Percentiles rank a stretch among this genome's conserved stretches.
Evolutionary conservation across 2,797 vertebrate genomes (phyloP).

Genomic region (Sebastes cheni): DNA sequence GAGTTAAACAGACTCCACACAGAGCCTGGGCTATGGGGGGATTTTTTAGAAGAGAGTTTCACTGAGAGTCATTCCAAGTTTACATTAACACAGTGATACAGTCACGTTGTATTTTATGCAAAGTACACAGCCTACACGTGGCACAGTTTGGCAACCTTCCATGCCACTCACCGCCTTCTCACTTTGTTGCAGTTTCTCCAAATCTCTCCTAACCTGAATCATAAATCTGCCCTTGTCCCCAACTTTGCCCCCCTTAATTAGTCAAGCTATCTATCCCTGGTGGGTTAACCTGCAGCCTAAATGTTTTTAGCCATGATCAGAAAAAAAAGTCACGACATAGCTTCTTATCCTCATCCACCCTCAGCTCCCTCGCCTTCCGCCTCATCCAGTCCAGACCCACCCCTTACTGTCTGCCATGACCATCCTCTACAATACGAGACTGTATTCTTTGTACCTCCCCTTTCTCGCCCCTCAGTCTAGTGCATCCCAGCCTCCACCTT

Average conservation of each 20-base stretch:
- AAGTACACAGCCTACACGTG: slow-evolving; percentile 50
- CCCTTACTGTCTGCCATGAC: slow-evolving; percentile 78
- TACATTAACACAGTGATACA: slow-evolving; percentile 10
- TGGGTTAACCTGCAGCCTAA: background rate
- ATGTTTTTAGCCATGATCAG: slow-evolving; percentile 38
- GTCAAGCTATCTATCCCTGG: background rate
- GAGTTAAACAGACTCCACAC: background rate
- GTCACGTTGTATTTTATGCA: slow-evolving; percentile 47
- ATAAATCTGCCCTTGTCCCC: background rate
- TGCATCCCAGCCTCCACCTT: slow-evolving; percentile 72
- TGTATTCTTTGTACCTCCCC: slow-evolving; percentile 83
- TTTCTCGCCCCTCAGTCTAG: slow-evolving; percentile 78
- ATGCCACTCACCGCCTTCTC: slow-evolving; percentile 30
- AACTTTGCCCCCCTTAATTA: background rate
- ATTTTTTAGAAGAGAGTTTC: background rate
- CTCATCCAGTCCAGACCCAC: slow-evolving; percentile 76
- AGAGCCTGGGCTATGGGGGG: background rate
- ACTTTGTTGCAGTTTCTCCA: slow-evolving; percentile 23
- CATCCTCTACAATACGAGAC: slow-evolving; percentile 80
- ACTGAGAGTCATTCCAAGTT: background rate
- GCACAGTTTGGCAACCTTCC: slow-evolving; percentile 27
- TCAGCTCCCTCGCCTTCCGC: slow-evolving; percentile 56
- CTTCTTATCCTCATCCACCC: slow-evolving; percentile 61
- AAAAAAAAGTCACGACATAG: slow-evolving; percentile 69
- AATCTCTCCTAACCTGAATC: background rate